phyloP scores from a whole-genome alignment of 2,888 invertebrate species.

The Scaptomyza reducta region DNA sequence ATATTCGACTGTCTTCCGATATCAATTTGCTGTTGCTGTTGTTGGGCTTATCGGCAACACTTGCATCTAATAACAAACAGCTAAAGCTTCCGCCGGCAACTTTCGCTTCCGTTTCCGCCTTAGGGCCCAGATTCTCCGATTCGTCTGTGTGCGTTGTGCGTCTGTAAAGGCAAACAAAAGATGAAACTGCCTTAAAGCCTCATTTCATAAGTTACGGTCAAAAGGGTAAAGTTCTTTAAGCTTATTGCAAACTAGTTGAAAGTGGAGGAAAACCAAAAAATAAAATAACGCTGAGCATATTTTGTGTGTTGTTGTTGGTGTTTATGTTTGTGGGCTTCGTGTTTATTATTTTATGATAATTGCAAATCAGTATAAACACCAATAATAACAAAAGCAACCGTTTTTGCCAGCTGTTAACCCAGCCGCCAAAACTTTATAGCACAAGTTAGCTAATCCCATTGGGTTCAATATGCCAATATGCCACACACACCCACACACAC shows the following conservation, averaged over 20 bases:
- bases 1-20: slow-evolving; percentile 39
- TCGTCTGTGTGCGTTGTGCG: background rate
- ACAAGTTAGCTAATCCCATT: slow-evolving; percentile 1
- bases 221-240: background rate
- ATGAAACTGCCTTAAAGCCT: slow-evolving; percentile 27
- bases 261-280: background rate
- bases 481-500: background rate
- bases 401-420: slow-evolving; percentile 13
- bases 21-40: slow-evolving; percentile 25
- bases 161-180: slow-evolving; percentile 41
- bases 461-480: slow-evolving; percentile 5
- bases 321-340: slow-evolving; percentile 21
- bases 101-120: slow-evolving; percentile 60
- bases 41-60: slow-evolving; percentile 48
- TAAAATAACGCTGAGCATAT: slow-evolving; percentile 21
- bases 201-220: slow-evolving; percentile 4
- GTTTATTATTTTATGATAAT: slow-evolving; percentile 61
- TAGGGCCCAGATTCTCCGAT: background rate
- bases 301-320: slow-evolving; percentile 19
- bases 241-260: slow-evolving; percentile 7
- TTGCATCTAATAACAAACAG: slow-evolving; percentile 48
- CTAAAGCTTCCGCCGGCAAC: slow-evolving; percentile 49
- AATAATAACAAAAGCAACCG: slow-evolving; percentile 13
- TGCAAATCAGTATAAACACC: slow-evolving; percentile 33
- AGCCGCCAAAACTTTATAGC: background rate